Evolutionary conservation across 2,888 invertebrate genomes (phyloP), one percentile per base, ranked within the genome.

Genomic region (Mycalesis mineus): DNA sequence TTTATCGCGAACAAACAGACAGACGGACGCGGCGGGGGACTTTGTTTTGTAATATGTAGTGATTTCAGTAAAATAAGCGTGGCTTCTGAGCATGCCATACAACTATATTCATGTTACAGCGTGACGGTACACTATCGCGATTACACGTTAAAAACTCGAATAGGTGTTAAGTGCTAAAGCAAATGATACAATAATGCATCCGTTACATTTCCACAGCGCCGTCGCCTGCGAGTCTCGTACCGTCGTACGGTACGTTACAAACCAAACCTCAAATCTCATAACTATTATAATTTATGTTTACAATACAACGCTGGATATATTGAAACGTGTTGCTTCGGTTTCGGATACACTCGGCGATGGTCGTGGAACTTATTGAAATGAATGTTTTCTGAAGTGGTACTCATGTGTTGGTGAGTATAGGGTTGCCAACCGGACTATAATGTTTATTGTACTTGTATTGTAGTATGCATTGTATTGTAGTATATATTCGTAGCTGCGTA

Each of bases 191-290:
- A 56, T 53, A 60, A 49, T 22, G 42, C 41, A 42, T 52, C 49
- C 49, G 53, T 51, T 52, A 59, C 47, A 57, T 60, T 59, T 54
- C 52, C 52, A 55, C 69, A 73, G 71, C 68, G 71, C 67, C 72
- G 84, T 79, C 85, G 84, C 85, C 85, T 77, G 78, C 73, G 71
- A 84, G 84, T 85, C 85, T 85, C 82, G 82, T 72, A 72, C 73
- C 60, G 29, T 85, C 82, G 82, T 72, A 72, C 73, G 62, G 29
- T 51, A 57, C 42, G 50, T 48, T 47, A 47, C 47, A 47, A 51
- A 57, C 40, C 39, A 59, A 52, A 42, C 60, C 15, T 41, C 36
- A 44, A 44, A 50, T 44, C 44, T 51, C 51, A 57, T 47, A 44
- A 59, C 59, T 45, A 59, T 60, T 56, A 52, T 51, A 53, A 58